These are phyloP conservation scores for Orgyia antiqua DNA, from an alignment of 2,888 invertebrate genomes.

Conservation along the genomic window DNA sequence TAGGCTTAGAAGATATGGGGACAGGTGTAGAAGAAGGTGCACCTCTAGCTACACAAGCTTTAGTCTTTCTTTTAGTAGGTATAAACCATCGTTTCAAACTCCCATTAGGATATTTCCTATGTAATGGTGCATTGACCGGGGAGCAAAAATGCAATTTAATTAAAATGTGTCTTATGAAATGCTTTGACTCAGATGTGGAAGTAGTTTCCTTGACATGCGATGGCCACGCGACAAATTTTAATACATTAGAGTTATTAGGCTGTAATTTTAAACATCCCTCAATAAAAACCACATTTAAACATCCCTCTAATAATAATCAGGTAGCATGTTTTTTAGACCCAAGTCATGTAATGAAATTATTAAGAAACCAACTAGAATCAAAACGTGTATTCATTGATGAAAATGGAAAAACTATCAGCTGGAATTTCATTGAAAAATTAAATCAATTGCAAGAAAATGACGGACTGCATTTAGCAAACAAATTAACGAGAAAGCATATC, in stretches of 20 bases:
- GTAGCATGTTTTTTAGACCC: constrained; percentile 12
- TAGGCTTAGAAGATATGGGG: constrained; percentile 14
- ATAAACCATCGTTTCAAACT: constrained; percentile 14
- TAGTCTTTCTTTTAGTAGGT: constrained; percentile 12
- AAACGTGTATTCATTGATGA: constrained; percentile 8
- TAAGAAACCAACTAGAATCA: constrained; percentile 9
- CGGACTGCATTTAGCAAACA: constrained; percentile 14
- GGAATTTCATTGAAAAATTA: background rate
- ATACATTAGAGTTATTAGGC: constrained; percentile 4
- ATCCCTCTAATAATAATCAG: constrained; percentile 3
- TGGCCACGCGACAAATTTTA: constrained; percentile 3
- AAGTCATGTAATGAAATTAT: constrained; percentile 10
- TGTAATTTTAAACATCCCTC: constrained; percentile 1
- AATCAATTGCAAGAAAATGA: constrained; percentile 2
- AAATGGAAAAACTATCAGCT: constrained; percentile 1
- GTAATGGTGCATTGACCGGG: constrained; percentile 7
- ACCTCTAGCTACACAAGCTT: constrained; percentile 12
- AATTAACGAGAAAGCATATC: constrained; percentile 12
- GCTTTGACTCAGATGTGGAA: constrained; percentile 7
- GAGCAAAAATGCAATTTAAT: constrained; percentile 9
- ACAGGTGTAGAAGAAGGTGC: constrained; percentile 5
- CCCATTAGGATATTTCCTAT: constrained; percentile 15
- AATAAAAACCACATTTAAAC: constrained; percentile 9
- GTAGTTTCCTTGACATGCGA: constrained; percentile 1
- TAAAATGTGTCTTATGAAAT: constrained; percentile 11